These are phyloP conservation scores for Bombus soroeensis DNA, from an alignment of 1,140 invertebrate species.

Conservation along the genomic window DNA sequence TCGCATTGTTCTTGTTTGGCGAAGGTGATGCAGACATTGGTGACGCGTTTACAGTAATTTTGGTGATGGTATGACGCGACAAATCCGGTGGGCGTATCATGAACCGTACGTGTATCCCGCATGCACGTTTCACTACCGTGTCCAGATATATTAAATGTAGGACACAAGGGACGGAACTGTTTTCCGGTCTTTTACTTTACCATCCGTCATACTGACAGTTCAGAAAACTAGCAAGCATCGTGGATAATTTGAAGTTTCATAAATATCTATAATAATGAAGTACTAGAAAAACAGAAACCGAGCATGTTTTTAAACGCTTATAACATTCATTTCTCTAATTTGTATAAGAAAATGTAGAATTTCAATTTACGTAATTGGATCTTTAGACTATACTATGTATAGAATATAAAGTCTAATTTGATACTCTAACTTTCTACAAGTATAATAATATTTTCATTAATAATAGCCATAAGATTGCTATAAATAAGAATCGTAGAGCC, in stretches of 20 bases:
- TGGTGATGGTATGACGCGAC: not conserved
- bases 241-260: not conserved
- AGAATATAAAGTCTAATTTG: not conserved
- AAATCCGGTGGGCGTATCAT: conserved; percentile 45
- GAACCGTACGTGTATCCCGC: conserved; percentile 27
- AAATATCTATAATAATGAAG: not conserved
- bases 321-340: not conserved
- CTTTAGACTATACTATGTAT: not conserved
- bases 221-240: not conserved
- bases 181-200: conserved; percentile 27
- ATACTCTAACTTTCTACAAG: not conserved
- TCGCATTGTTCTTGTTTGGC: not conserved
- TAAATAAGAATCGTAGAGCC: not conserved
- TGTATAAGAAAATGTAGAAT: not conserved
- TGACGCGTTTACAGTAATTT: conserved; percentile 62
- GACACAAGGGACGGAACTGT: conserved; percentile 43
- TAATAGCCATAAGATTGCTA: not conserved
- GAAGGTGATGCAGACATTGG: not conserved
- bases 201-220: not conserved
- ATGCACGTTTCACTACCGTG: conserved; percentile 16
- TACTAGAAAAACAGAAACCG: not conserved
- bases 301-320: not conserved
- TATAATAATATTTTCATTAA: not conserved
- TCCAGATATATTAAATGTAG: conserved; percentile 43
- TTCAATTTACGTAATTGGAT: not conserved